These are phyloP conservation scores for Drosophila macrothrix DNA, from an alignment of 2,888 invertebrate species.

Conservation along the genomic window DNA sequence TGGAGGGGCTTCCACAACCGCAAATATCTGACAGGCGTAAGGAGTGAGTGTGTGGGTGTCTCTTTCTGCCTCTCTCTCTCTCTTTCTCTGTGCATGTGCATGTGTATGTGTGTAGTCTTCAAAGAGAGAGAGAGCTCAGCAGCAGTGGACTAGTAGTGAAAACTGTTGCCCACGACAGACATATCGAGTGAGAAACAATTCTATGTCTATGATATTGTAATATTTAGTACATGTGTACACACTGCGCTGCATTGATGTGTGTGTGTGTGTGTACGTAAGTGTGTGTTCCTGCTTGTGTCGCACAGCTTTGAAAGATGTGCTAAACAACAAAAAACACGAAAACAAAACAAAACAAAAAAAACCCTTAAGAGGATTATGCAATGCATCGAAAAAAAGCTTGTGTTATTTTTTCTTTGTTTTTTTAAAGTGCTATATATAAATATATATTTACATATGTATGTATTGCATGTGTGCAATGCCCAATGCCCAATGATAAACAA, in stretches of 20 bases:
- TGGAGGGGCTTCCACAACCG: background rate
- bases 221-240: background rate
- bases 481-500: background rate
- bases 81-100: background rate
- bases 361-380: conserved; percentile 2
- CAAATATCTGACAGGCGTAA: background rate
- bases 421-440: background rate
- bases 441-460: background rate
- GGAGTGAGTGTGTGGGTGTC: background rate
- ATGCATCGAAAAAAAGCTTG: conserved; percentile 1
- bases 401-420: background rate
- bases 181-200: conserved; percentile 52
- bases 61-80: background rate
- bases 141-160: background rate
- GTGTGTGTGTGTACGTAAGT: background rate
- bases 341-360: background rate
- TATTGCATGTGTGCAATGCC: background rate
- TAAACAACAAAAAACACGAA: background rate
- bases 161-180: conserved; percentile 11
- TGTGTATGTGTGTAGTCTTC: background rate
- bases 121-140: background rate
- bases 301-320: background rate
- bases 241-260: background rate
- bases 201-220: conserved; percentile 63
- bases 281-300: background rate